These are phyloP conservation scores for Leucophenga varia DNA, from an alignment of 1,140 invertebrate species.

Conservation along the genomic window DNA sequence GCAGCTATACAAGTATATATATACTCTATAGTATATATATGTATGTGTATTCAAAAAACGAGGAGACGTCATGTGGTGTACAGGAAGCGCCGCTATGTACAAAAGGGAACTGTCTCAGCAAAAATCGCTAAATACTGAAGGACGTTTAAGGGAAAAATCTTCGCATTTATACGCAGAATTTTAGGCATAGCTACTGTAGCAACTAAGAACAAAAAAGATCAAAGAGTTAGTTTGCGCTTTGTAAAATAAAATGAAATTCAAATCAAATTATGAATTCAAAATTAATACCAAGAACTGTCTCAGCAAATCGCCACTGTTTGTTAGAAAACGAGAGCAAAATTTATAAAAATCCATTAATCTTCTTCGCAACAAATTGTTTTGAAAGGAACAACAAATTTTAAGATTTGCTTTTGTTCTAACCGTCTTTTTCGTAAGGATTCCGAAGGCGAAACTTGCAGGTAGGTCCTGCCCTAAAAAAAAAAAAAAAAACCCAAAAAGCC, in stretches of 20 bases:
- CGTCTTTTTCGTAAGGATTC: background rate
- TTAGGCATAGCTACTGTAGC: slow-evolving; percentile 8
- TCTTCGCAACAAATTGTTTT: slow-evolving; percentile 38
- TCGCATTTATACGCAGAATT: slow-evolving; percentile 25
- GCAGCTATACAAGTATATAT: background rate
- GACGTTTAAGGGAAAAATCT: slow-evolving; percentile 32
- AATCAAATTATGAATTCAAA: slow-evolving; percentile 48
- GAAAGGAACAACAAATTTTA: background rate
- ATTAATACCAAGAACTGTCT: slow-evolving; percentile 51
- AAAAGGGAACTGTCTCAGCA: slow-evolving; percentile 12
- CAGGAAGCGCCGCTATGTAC: background rate
- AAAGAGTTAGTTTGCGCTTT: slow-evolving; percentile 22
- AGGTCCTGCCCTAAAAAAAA: background rate
- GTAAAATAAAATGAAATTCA: slow-evolving; percentile 34
- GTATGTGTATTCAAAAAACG: too few relatives aligned
- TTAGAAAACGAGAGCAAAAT: background rate
- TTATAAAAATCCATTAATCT: slow-evolving; percentile 37
- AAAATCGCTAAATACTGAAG: slow-evolving; percentile 23
- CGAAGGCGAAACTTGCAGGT: background rate
- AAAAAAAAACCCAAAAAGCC: slow-evolving; percentile 32
- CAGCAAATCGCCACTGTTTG: slow-evolving; percentile 49
- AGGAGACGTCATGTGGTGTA: slow-evolving; percentile 41
- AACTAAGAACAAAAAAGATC: too few relatives aligned
- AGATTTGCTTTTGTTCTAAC: slow-evolving; percentile 6
- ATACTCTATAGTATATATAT: too few relatives aligned